phyloP scores from a whole-genome alignment of 2,888 invertebrate species.

The Andrena marginata region DNA sequence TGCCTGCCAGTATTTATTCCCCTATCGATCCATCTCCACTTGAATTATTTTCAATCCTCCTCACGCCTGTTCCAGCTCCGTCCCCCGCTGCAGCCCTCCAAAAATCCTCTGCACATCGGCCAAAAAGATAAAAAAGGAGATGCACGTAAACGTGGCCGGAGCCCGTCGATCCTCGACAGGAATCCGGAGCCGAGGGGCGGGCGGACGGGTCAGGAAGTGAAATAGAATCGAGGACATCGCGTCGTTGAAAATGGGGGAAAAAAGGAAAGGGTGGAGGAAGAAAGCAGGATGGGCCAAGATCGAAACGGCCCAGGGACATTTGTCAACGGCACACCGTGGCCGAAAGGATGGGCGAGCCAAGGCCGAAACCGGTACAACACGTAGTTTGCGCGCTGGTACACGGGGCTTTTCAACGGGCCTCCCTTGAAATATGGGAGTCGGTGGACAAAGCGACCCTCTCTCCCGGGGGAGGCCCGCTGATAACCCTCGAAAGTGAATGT shows the following conservation, averaged over 20 bases:
- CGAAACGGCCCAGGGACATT: constrained; percentile 53
- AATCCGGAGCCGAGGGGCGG: background rate
- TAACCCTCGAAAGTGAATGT: constrained; percentile 76
- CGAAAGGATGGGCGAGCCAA: constrained; percentile 44
- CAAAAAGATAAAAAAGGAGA: background rate
- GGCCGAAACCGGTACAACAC: constrained; percentile 51
- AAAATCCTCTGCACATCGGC: background rate
- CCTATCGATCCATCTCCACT: too few species aligned
- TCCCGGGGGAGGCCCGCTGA: constrained; percentile 69
- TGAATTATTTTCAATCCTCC: background rate
- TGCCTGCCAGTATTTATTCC: too few species aligned
- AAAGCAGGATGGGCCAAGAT: constrained; percentile 15
- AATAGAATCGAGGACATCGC: constrained; percentile 7
- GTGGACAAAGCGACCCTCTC: constrained; percentile 72
- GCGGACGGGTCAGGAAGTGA: background rate
- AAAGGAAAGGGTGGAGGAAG: background rate
- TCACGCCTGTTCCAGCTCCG: background rate
- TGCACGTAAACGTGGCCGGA: background rate
- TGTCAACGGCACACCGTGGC: constrained; percentile 59
- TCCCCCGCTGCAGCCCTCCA: background rate
- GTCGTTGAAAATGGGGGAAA: background rate
- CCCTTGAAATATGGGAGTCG: constrained; percentile 73
- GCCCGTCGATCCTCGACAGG: background rate
- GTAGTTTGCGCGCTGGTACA: constrained; percentile 64
- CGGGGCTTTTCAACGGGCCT: constrained; percentile 70